Conservation (phyloP, 1,140 invertebrate species). For the Drosophila quadrilineata region DNA sequence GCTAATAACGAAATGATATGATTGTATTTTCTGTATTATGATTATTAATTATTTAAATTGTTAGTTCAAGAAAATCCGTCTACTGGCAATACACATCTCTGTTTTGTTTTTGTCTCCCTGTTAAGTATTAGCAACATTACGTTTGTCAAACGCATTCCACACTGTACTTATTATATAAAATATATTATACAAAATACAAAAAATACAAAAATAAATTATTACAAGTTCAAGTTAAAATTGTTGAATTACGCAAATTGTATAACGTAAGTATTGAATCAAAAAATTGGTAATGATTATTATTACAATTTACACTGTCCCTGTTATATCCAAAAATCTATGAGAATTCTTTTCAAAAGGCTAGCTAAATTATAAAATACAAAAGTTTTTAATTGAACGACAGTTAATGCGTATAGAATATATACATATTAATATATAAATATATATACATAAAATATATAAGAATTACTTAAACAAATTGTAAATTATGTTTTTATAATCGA, state of each 20-base stretch:
- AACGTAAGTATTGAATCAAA: conserved; percentile 25
- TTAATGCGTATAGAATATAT: conserved; percentile 23
- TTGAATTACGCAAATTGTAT: conserved; percentile 48
- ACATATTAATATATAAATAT: conserved; percentile 7
- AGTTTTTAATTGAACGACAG: conserved; percentile 21
- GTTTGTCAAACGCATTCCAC: conserved; percentile 63
- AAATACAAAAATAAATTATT: too few species aligned
- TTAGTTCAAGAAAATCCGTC: conserved; percentile 47
- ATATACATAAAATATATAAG: too few species aligned
- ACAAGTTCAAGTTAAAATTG: conserved; percentile 42
- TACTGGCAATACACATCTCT: conserved; percentile 59
- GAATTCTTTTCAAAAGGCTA: conserved; percentile 10
- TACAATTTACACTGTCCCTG: conserved; percentile 16
- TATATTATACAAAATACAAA: too few species aligned
- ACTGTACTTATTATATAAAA: conserved; percentile 60
- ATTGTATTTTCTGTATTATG: conserved; percentile 66
- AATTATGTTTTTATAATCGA: conserved; percentile 53
- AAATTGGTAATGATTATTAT: conserved; percentile 24
- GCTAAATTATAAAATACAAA: conserved; percentile 22
- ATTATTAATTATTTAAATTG: conserved; percentile 25
- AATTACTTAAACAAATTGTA: conserved; percentile 53
- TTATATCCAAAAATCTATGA: too few species aligned
- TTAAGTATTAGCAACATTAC: conserved; percentile 62
- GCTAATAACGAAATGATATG: too few species aligned
- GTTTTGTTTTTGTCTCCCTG: too few species aligned